These are phyloP conservation scores for Mythimna vitellina DNA, from an alignment of 2,888 invertebrate species.

Conservation along the genomic window DNA sequence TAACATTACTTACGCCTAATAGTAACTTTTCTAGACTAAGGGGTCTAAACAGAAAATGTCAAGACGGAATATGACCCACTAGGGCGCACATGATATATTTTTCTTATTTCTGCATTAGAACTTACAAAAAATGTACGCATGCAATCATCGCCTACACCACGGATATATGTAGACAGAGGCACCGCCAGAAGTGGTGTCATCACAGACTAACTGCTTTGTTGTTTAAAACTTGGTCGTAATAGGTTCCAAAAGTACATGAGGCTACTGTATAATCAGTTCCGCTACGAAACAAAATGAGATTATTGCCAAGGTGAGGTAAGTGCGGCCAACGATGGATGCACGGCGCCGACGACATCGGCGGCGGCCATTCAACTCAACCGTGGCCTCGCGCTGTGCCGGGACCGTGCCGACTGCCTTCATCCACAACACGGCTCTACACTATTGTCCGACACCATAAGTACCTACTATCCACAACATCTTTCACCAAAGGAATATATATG, in stretches of 20 bases:
- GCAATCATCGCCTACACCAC: neutral
- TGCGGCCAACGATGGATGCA: constrained; percentile 80
- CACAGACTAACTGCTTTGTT: constrained; percentile 17
- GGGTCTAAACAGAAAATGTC: constrained; percentile 4
- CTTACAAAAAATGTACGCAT: neutral
- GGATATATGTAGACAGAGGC: constrained; percentile 21
- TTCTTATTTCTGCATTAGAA: neutral
- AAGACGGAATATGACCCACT: neutral
- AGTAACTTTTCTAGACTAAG: constrained; percentile 18
- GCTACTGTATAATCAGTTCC: constrained; percentile 78
- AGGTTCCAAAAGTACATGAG: constrained; percentile 65
- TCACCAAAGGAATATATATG: neutral
- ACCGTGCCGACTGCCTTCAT: constrained; percentile 60
- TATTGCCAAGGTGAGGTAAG: constrained; percentile 86
- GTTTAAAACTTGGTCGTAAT: constrained; percentile 48
- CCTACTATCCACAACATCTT: constrained; percentile 27
- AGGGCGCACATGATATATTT: neutral
- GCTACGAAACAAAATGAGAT: constrained; percentile 82
- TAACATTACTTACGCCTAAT: constrained; percentile 23
- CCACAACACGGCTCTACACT: constrained; percentile 55
- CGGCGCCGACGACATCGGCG: constrained; percentile 76
- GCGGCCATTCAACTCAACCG: constrained; percentile 87
- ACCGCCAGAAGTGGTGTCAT: constrained; percentile 26
- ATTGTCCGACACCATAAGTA: constrained; percentile 34
- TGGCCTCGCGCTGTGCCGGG: constrained; percentile 73